These are phyloP conservation scores for Octodon degus DNA, from an alignment of 2,113 vertebrate species.

Conservation along the genomic window DNA sequence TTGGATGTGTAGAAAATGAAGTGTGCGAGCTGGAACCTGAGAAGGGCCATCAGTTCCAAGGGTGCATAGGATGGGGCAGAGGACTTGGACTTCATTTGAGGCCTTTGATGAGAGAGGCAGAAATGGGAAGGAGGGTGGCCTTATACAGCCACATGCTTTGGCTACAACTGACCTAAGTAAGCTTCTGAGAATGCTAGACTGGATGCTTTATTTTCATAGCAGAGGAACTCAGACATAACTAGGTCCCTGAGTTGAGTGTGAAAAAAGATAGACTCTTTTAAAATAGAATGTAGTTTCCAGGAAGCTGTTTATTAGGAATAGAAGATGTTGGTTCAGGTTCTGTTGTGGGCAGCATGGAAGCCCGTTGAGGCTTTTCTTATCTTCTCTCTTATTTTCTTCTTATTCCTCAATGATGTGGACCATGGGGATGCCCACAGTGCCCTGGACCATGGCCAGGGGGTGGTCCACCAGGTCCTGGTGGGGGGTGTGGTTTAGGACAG, in stretches of 20 bases:
- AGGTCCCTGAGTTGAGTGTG: background rate
- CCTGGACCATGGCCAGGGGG: background rate
- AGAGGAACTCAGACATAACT: background rate
- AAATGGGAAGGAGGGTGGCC: background rate
- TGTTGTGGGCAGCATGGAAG: background rate
- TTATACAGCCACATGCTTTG: background rate
- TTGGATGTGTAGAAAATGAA: background rate
- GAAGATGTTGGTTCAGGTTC: background rate
- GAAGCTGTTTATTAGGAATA: constrained; percentile 66
- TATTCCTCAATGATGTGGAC: background rate
- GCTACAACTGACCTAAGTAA: background rate
- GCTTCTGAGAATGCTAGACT: background rate
- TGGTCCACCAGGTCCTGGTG: background rate
- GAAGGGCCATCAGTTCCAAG: background rate
- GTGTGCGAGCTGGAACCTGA: background rate
- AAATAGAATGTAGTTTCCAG: background rate
- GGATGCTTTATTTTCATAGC: background rate
- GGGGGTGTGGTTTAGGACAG: background rate
- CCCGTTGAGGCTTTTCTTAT: background rate
- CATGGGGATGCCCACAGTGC: background rate
- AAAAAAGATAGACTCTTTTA: constrained; percentile 29
- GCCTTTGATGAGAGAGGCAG: background rate
- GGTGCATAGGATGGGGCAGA: background rate
- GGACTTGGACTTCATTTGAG: background rate
- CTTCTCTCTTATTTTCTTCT: background rate